These are phyloP conservation scores for Drosophila miranda DNA, from an alignment of 1,140 invertebrate genomes.

Conservation along the genomic window DNA sequence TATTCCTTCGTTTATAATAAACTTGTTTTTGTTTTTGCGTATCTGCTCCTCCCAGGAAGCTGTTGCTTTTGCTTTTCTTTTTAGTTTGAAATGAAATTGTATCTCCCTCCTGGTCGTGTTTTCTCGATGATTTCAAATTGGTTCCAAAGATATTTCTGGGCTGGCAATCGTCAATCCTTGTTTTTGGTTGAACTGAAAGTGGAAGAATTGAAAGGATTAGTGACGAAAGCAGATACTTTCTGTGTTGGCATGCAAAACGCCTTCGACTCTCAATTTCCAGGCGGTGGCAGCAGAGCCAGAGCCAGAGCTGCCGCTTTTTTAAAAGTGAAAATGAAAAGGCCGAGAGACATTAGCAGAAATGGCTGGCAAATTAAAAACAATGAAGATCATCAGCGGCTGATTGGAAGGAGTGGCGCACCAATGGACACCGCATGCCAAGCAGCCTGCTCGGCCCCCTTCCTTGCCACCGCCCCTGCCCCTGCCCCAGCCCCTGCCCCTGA, in stretches of 20 bases:
- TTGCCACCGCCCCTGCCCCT: too few species aligned
- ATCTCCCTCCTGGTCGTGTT: constrained; percentile 1
- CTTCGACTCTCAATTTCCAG: constrained; percentile 17
- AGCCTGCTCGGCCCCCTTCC: constrained; percentile 7
- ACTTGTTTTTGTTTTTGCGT: constrained; percentile 14
- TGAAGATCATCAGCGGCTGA: constrained; percentile 69
- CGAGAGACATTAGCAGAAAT: constrained; percentile 34
- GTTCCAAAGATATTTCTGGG: constrained; percentile 19
- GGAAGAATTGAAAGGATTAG: background rate
- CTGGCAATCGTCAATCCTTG: constrained; percentile 14
- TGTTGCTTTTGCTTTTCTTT: constrained; percentile 8
- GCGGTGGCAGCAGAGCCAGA: background rate
- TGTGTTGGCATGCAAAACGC: constrained; percentile 15
- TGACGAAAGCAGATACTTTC: background rate
- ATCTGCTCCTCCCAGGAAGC: background rate
- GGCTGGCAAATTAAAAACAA: constrained; percentile 69
- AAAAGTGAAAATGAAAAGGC: constrained; percentile 25
- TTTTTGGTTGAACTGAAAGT: constrained; percentile 30
- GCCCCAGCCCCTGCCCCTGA: too few species aligned
- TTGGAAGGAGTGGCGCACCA: constrained; percentile 66
- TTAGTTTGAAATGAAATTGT: constrained; percentile 48
- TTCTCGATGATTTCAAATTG: constrained; percentile 33
- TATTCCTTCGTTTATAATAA: constrained; percentile 22
- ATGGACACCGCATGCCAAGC: constrained; percentile 61
- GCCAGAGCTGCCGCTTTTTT: too few species aligned